Evolutionary conservation across 1,140 invertebrate genomes (phyloP).

Genomic region (Hyles vespertilio): DNA sequence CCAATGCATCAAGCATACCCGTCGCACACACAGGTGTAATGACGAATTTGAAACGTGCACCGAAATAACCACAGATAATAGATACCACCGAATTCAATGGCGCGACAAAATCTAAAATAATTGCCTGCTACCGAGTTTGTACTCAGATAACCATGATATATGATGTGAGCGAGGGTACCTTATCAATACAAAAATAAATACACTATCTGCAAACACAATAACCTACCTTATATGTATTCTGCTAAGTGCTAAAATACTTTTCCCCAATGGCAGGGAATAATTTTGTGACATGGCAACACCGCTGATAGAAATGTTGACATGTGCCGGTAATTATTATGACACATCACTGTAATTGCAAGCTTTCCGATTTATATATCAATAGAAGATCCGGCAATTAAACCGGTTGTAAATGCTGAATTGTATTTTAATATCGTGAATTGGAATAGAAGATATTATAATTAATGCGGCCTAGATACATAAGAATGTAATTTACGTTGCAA

Average conservation of each 20-base stretch:
- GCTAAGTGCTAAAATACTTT: too few relatives aligned
- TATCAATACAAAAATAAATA: constrained; percentile 20
- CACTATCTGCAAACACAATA: neutral
- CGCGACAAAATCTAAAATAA: constrained; percentile 30
- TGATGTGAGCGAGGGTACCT: constrained; percentile 13
- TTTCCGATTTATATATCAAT: constrained; percentile 7
- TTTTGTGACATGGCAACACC: neutral
- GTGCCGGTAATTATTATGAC: constrained; percentile 19
- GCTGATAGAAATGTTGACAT: constrained; percentile 12
- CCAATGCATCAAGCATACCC: too few relatives aligned
- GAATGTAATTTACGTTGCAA: too few relatives aligned
- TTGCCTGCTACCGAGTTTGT: constrained; percentile 30
- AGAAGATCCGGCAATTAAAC: too few relatives aligned
- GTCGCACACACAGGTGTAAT: too few relatives aligned
- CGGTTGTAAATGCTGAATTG: too few relatives aligned
- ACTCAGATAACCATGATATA: constrained; percentile 29
- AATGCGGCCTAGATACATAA: too few relatives aligned
- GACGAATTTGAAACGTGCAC: too few relatives aligned
- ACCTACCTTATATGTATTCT: too few relatives aligned
- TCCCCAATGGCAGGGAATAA: neutral
- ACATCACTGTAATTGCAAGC: constrained; percentile 22
- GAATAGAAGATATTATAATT: too few relatives aligned
- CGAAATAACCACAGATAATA: constrained; percentile 6
- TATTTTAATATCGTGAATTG: too few relatives aligned
- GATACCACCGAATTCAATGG: constrained; percentile 15